Conservation (phyloP, 1,140 invertebrate genomes). For the Adoxophyes honmai region DNA sequence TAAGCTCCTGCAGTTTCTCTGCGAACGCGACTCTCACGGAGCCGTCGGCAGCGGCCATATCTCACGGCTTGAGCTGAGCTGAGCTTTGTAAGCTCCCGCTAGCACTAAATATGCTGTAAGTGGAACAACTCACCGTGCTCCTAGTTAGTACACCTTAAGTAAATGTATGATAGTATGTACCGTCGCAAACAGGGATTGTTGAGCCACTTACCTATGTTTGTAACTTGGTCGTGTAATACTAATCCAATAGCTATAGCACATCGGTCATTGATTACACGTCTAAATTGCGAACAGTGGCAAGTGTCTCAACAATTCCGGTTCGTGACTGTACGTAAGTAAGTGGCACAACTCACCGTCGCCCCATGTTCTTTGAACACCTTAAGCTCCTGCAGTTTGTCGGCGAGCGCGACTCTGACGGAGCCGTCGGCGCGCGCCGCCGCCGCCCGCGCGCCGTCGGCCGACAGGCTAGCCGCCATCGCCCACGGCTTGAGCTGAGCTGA, state of each 20-base stretch:
- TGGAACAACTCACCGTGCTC: no score
- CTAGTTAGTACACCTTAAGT: no score
- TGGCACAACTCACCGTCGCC: constrained; percentile 40
- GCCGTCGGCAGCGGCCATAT: constrained; percentile 93
- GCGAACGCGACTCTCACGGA: constrained; percentile 94
- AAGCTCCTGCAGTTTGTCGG: constrained; percentile 87
- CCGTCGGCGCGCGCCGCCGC: constrained; percentile 94
- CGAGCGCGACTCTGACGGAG: constrained; percentile 93
- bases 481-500: constrained; percentile 94
- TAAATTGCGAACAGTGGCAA: no score
- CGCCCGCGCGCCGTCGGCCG: constrained; percentile 92
- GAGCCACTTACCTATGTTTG: no score
- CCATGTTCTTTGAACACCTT: constrained; percentile 94
- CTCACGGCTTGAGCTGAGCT: constrained; percentile 94
- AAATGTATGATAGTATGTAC: no score
- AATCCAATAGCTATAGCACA: no score
- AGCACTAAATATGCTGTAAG: no score
- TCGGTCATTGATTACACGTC: no score
- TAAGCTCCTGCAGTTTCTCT: constrained; percentile 79
- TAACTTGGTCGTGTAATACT: no score
- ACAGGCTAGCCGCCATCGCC: constrained; percentile 93
- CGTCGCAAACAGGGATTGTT: no score
- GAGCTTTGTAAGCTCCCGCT: constrained; percentile 91
- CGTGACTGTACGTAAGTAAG: no score
- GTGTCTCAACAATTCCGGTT: no score